phyloP scores from a whole-genome alignment of 2,888 invertebrate species.

The Bembecia ichneumoniformis region DNA sequence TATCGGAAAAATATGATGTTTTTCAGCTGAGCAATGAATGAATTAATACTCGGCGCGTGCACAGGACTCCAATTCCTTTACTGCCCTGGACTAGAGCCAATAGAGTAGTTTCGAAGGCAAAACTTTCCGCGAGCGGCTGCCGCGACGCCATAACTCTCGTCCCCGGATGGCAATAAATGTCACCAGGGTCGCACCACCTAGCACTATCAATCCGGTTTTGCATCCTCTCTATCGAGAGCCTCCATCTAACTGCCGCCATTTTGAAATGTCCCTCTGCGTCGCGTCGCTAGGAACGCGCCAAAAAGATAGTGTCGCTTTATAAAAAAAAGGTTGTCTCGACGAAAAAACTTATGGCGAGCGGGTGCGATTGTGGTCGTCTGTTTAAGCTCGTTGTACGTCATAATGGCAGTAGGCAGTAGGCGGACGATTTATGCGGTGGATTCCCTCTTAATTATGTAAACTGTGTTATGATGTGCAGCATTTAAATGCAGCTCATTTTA shows the following conservation, averaged over 20 bases:
- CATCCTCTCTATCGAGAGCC: constrained; percentile 56
- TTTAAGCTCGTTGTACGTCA: constrained; percentile 28
- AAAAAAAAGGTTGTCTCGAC: constrained; percentile 29
- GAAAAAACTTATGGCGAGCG: constrained; percentile 43
- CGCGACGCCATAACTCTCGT: constrained; percentile 41
- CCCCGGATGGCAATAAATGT: constrained; percentile 50
- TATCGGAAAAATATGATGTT: constrained; percentile 55
- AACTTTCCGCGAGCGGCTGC: constrained; percentile 36
- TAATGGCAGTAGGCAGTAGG: not conserved
- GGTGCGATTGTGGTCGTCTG: constrained; percentile 33
- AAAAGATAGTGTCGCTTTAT: constrained; percentile 34
- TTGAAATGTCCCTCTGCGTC: constrained; percentile 7
- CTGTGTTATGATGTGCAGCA: not conserved
- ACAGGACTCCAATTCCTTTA: constrained; percentile 32
- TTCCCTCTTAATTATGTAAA: not conserved
- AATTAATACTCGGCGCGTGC: constrained; percentile 40
- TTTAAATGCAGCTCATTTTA: not conserved
- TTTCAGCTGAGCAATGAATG: constrained; percentile 57
- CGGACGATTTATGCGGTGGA: not conserved
- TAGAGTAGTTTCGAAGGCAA: constrained; percentile 49
- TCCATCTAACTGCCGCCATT: constrained; percentile 47
- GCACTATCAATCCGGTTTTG: constrained; percentile 60
- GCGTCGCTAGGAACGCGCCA: constrained; percentile 17
- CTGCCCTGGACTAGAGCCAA: constrained; percentile 55
- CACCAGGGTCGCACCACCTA: constrained; percentile 41